phyloP scores from a whole-genome alignment of 2,888 invertebrate genomes.

The Pedicia rivosa region DNA sequence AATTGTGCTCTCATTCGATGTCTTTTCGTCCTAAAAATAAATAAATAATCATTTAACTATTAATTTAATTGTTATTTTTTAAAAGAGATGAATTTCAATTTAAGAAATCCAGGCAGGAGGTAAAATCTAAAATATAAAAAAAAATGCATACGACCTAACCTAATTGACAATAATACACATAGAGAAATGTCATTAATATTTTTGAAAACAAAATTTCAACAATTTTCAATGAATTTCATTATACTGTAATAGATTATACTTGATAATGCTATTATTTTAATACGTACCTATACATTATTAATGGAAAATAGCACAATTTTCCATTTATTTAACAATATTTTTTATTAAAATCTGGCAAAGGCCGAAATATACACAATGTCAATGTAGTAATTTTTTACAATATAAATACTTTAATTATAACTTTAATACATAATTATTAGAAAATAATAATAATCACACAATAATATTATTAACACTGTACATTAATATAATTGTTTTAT shows the following conservation, averaged over 20 bases:
- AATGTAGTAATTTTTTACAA: too few species aligned
- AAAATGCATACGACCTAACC: constrained; percentile 4
- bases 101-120: neutral
- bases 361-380: too few species aligned
- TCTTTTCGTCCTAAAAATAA: constrained; percentile 11
- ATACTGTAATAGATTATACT: neutral
- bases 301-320: constrained; percentile 4
- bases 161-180: constrained; percentile 6
- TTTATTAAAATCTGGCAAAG: neutral
- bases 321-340: constrained; percentile 5
- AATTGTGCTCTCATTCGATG: constrained; percentile 7
- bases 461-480: too few species aligned
- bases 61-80: neutral
- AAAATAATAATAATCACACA: too few species aligned
- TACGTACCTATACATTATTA: constrained; percentile 6
- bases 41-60: neutral
- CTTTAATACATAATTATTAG: too few species aligned
- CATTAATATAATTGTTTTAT: too few species aligned
- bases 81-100: too few species aligned
- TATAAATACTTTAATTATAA: too few species aligned
- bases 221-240: neutral
- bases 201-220: constrained; percentile 1
- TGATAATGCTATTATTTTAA: neutral
- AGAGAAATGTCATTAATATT: constrained; percentile 3
- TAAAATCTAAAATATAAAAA: neutral